Evolutionary conservation across 2,797 vertebrate species (phyloP), one percentile per base, ranked within the genome.

Genomic region (Nannoperca obscura): DNA sequence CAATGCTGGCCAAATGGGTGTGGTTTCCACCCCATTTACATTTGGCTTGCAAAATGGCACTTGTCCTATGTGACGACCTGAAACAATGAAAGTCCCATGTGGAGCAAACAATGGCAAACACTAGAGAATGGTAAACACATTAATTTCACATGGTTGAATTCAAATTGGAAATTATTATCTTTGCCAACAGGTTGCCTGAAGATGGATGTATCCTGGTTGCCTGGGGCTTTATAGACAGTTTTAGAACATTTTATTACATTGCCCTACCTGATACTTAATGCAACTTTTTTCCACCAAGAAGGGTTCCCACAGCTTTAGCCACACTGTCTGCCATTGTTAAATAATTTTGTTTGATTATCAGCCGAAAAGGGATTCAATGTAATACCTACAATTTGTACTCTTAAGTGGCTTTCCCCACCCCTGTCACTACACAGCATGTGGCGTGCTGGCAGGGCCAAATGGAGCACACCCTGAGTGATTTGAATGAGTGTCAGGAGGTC

Each of bases 401-500:
- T 27, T 24, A 27, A 81, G 53, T 63, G 52, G 68, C 46, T 79
- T 69, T 61, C 49, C 8, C 38, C 67, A 52, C 46, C 66, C 49
- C 27, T 58, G 64, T 86, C 74, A 74, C 74, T 15, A 27, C 70
- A 32, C 75, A 79, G 77, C 55, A 62, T 73, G 84, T 38, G 71
- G 53, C 19, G 5, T 42, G 53, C 24, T 40, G 57, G 40, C 58
- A 47, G 73, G 76, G 77, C 71, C 68, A 71, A 83, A 71, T 52
- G 47, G 70, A 72, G 71, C 38, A 1, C 34, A 42, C 67, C 72
- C 76, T 74, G 57, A 76, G 55, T 72, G 67, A 86, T 87, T 63
- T 80, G 44, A 74, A 78, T 63, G 60, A 69, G 65, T 74, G 84
- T 86, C 76, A 77, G 49, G 71, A 84, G 71, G 80, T 87, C 85